Evolutionary conservation across 2,113 vertebrate genomes (phyloP).

Genomic region (Prionailurus bengalensis): DNA sequence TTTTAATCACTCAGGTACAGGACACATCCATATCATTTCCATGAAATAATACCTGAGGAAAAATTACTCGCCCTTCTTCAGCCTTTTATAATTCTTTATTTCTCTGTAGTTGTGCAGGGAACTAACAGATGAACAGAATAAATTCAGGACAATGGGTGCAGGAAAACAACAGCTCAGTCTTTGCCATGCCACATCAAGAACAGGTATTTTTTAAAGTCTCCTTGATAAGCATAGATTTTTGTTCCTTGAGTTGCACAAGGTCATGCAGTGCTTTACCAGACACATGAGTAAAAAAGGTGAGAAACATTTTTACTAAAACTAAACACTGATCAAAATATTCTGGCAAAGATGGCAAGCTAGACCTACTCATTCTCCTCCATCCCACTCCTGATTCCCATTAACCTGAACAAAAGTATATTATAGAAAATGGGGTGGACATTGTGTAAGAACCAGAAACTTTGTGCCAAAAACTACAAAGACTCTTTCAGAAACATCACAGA

Average conservation of each 20-base stretch:
- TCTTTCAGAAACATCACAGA: not conserved
- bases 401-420: not conserved
- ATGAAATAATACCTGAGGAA: not conserved
- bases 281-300: not conserved
- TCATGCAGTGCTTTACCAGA: not conserved
- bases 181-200: not conserved
- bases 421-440: not conserved
- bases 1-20: not conserved
- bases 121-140: not conserved
- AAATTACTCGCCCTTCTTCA: not conserved
- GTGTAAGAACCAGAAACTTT: not conserved
- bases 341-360: not conserved
- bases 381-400: not conserved
- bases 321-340: not conserved
- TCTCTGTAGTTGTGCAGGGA: not conserved
- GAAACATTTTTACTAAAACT: slow-evolving; percentile 29
- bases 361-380: not conserved
- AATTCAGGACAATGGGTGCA: not conserved
- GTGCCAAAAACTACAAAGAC: not conserved
- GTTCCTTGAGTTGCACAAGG: not conserved
- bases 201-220: not conserved
- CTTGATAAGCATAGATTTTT: not conserved
- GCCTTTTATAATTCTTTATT: not conserved
- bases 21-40: not conserved
- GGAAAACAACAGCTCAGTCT: not conserved